phyloP scores from a whole-genome alignment of 37 sponge, comb jelly and placozoan species.

The Tethya wilhelma region DNA sequence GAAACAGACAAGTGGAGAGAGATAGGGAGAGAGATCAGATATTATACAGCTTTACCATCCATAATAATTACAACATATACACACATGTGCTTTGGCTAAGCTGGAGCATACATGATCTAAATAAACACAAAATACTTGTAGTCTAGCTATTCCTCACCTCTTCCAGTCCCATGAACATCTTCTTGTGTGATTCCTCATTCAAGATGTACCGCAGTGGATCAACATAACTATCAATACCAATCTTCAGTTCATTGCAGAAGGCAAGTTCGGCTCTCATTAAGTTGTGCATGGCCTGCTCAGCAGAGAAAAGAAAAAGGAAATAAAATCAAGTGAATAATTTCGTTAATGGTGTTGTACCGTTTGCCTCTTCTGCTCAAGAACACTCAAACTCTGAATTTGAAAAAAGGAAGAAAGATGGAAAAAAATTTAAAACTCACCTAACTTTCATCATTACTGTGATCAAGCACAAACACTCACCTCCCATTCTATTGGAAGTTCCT shows the following conservation, averaged over 20 bases:
- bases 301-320: not conserved
- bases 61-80: too few relatives aligned
- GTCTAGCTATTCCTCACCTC: conserved; percentile 38
- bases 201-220: conserved; percentile 49
- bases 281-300: conserved; percentile 7
- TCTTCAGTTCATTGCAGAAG: conserved; percentile 23
- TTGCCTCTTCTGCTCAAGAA: conserved; percentile 50
- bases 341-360: conserved; percentile 7
- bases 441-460: not conserved
- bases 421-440: not conserved
- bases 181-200: conserved; percentile 21
- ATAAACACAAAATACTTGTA: too few relatives aligned
- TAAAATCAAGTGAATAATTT: not conserved
- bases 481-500: conserved; percentile 15
- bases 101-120: too few relatives aligned
- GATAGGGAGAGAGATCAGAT: too few relatives aligned
- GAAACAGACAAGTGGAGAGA: not conserved
- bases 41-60: too few relatives aligned
- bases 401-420: not conserved
- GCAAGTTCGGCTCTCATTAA: conserved; percentile 25
- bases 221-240: conserved; percentile 43
- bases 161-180: conserved; percentile 61
- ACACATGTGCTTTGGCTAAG: too few relatives aligned
- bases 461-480: conserved; percentile 19
- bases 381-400: conserved; percentile 16